These are phyloP conservation scores for Heliconius sara DNA, from an alignment of 2,888 invertebrate species.

Conservation along the genomic window DNA sequence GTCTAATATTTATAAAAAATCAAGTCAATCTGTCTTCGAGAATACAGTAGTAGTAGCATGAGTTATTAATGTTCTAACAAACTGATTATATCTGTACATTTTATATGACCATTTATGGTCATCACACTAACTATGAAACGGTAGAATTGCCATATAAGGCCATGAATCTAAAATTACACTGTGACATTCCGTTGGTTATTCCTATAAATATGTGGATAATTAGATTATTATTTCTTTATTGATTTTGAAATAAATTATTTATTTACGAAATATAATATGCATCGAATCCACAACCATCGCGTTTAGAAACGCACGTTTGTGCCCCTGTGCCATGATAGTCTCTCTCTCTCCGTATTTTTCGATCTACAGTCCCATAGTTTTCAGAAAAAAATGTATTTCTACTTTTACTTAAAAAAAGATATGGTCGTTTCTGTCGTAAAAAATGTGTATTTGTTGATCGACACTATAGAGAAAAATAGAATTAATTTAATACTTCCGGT, in stretches of 20 bases:
- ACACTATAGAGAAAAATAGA: too few relatives aligned
- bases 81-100: constrained; percentile 13
- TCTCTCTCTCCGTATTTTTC: too few relatives aligned
- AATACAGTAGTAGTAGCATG: not conserved
- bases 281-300: too few relatives aligned
- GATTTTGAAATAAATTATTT: constrained; percentile 1
- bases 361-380: too few relatives aligned
- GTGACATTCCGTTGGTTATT: not conserved
- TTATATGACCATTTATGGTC: constrained; percentile 17
- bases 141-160: constrained; percentile 9
- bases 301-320: too few relatives aligned
- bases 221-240: constrained; percentile 6
- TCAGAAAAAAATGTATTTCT: too few relatives aligned
- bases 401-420: too few relatives aligned
- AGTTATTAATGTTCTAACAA: constrained; percentile 21
- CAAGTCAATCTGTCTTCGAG: constrained; percentile 3
- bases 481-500: too few relatives aligned
- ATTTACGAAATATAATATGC: not conserved
- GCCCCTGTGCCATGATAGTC: too few relatives aligned
- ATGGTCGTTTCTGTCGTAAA: too few relatives aligned
- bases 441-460: too few relatives aligned
- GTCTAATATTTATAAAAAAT: constrained; percentile 12
- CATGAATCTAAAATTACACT: constrained; percentile 6
- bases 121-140: constrained; percentile 14
- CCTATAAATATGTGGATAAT: constrained; percentile 3